A percentile compares a stretch with the other conserved stretches of the same genome.
Conservation (phyloP, 2,113 vertebrate species). For the Austrofundulus limnaeus region DNA sequence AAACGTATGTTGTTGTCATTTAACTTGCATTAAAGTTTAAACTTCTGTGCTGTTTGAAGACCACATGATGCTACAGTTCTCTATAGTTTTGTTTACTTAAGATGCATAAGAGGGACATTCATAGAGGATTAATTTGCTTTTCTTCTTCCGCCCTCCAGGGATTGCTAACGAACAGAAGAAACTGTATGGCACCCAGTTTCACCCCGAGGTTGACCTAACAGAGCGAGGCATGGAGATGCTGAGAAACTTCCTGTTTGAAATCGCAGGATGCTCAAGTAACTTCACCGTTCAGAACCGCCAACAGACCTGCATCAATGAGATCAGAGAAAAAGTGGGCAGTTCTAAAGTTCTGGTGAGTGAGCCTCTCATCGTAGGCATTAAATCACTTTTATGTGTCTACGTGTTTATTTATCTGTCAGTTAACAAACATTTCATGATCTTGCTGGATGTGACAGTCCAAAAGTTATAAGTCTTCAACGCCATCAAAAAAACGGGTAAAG, state of each 20-base stretch:
- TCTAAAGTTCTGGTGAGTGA: slow-evolving; percentile 94
- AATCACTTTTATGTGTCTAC: too few species aligned
- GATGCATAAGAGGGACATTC: neutral
- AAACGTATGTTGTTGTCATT: slow-evolving; percentile 4
- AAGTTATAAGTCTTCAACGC: too few species aligned
- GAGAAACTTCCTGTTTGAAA: slow-evolving; percentile 94
- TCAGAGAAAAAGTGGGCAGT: slow-evolving; percentile 89
- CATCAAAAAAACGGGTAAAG: too few species aligned
- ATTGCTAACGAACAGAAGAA: slow-evolving; percentile 98
- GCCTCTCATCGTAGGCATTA: neutral
- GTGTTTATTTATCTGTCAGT: too few species aligned
- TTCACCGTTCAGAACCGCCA: slow-evolving; percentile 95
- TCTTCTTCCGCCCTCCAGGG: slow-evolving; percentile 68
- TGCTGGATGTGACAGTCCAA: too few species aligned
- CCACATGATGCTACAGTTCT: neutral
- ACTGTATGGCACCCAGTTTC: slow-evolving; percentile 95
- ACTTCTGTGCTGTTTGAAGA: neutral
- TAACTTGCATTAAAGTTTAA: neutral
- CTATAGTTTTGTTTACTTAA: neutral
- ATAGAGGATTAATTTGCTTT: too few species aligned
- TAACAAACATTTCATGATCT: too few species aligned
- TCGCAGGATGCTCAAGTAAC: slow-evolving; percentile 91
- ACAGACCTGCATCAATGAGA: slow-evolving; percentile 86
- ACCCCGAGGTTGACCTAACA: slow-evolving; percentile 96
- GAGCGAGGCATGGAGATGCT: slow-evolving; percentile 93